Evolutionary conservation across 2,113 vertebrate species (phyloP).

Genomic region (Podocnemis expansa): DNA sequence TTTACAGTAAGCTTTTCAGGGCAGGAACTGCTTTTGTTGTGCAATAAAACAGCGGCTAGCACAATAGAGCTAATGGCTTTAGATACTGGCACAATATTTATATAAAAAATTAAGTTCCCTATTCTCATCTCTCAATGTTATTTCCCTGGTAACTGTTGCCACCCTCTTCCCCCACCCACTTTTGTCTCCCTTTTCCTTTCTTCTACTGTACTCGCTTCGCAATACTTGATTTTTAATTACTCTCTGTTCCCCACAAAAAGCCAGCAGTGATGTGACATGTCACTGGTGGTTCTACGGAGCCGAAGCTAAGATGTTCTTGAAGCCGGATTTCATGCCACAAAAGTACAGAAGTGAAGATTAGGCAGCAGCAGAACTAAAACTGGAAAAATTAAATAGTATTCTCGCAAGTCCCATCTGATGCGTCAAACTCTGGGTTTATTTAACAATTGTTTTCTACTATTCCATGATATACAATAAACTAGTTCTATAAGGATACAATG

Average conservation of each 20-base stretch:
- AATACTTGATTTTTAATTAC: background rate
- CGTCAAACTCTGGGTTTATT: background rate
- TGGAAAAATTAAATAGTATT: background rate
- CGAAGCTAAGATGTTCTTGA: background rate
- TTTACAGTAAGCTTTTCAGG: background rate
- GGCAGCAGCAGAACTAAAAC: background rate
- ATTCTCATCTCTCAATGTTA: background rate
- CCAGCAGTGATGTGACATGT: background rate
- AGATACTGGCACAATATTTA: background rate
- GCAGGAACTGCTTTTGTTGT: background rate
- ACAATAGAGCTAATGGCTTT: background rate
- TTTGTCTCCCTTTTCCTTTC: background rate
- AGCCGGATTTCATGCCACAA: background rate
- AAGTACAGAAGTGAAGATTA: background rate
- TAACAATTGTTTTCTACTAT: background rate
- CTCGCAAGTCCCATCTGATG: background rate
- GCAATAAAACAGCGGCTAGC: background rate
- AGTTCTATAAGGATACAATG: constrained; percentile 44
- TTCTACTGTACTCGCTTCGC: background rate
- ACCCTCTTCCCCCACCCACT: background rate
- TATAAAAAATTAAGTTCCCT: background rate
- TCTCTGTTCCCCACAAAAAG: background rate
- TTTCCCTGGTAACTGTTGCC: background rate
- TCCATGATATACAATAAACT: constrained; percentile 18
- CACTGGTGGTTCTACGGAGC: background rate